phyloP scores from a whole-genome alignment of 23 tunicate species.

The Styela clava region DNA sequence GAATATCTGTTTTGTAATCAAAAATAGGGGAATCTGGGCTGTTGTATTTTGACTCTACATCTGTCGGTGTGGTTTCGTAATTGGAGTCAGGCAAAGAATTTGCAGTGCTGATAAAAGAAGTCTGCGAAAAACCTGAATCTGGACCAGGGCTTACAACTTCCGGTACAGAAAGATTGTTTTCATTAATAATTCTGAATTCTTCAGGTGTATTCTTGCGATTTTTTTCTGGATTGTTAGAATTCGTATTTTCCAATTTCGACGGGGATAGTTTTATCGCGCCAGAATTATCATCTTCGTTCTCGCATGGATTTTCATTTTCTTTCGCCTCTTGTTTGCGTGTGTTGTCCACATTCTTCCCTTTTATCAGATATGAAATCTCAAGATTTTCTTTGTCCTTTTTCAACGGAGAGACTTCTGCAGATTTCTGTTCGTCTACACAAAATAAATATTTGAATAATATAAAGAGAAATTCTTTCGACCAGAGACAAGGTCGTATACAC shows the following conservation, averaged over 20 bases:
- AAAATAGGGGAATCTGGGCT: neutral
- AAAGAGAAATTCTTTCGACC: no score
- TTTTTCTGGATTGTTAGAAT: neutral
- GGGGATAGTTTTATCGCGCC: no score
- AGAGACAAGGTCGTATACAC: no score
- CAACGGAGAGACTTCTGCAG: neutral
- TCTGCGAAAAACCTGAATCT: neutral
- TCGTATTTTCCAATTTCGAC: neutral
- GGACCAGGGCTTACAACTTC: neutral
- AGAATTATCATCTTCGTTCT: neutral
- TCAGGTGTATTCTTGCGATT: no score
- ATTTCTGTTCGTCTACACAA: neutral
- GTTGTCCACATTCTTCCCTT: neutral
- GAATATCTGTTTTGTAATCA: neutral
- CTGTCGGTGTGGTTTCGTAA: neutral
- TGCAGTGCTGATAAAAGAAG: neutral
- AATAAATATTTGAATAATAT: no score
- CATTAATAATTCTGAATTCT: neutral
- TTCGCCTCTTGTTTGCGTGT: neutral
- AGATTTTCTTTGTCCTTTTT: neutral
- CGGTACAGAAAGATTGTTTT: neutral
- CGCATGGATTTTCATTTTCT: neutral
- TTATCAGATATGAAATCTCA: neutral
- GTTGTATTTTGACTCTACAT: neutral
- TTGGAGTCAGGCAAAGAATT: neutral